Evolutionary conservation across 2,113 vertebrate genomes (phyloP).

Genomic region (Calonectris borealis): DNA sequence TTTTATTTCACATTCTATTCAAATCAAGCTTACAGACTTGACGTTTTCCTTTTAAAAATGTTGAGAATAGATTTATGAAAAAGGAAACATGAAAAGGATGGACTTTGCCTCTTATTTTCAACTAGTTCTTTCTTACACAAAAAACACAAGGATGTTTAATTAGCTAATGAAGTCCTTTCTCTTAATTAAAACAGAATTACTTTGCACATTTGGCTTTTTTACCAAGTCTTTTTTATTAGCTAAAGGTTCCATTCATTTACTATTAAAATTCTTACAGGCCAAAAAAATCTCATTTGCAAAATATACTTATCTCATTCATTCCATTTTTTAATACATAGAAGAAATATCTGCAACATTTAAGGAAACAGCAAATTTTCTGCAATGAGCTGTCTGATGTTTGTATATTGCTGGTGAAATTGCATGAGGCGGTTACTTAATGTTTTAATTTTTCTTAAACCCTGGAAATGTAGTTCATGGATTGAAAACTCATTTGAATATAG

Average conservation of each 20-base stretch:
- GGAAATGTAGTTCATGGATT: neutral
- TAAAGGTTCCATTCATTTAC: neutral
- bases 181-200: neutral
- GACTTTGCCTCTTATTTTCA: neutral
- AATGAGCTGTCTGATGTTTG: neutral
- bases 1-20: neutral
- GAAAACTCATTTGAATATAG: neutral
- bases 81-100: neutral
- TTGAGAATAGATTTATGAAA: neutral
- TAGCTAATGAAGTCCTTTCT: neutral
- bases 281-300: neutral
- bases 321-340: neutral
- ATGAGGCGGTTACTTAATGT: neutral
- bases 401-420: neutral
- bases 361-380: neutral
- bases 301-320: neutral
- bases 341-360: neutral
- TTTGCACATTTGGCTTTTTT: neutral
- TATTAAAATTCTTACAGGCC: neutral
- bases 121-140: neutral
- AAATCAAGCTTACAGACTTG: neutral
- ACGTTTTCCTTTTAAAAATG: neutral
- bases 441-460: constrained; percentile 5
- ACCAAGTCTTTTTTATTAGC: neutral
- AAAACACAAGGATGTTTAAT: neutral